Base-by-base conservation (phyloP, 2,797 vertebrate genomes). In the Spondyliosoma cantharus region DNA sequence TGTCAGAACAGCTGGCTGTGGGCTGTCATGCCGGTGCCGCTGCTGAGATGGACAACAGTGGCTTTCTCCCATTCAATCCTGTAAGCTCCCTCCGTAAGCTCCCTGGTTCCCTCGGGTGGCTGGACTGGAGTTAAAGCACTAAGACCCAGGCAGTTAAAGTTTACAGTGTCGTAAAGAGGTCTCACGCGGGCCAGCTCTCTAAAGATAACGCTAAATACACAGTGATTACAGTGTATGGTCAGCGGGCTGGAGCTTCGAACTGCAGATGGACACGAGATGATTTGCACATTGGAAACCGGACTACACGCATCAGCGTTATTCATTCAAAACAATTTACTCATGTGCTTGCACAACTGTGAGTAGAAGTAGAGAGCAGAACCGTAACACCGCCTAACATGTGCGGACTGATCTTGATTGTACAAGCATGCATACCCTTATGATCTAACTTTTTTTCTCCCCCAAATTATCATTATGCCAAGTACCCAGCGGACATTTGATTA, bases 121-220 rank as follows among this genome's bases (percentile, higher is more conserved):
- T 89, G 90, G 85, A 86, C 76, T 79, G 66, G 89, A 89, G 87
- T 89, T 90, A 86, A 92, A 89, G 85, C 91, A 90, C 84, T 90
- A 87, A 91, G 92, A 90, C 90, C 84, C 69, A 77, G 85, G 91
- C 92, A 89, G 89, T 95, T 93, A 95, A 94, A 93, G 89, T 94
- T 94, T 94, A 94, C 91, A 91, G 84, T 86, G 91, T 91, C 91
- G 81, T 94, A 93, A 94, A 94, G 88, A 87, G 86, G 87, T 92
- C 85, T 84, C 85, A 89, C 81, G 49, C 80, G 75, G 87, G 87
- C 89, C 90, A 93, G 86, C 84, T 85, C 87, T 91, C 91, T 90
- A 91, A 93, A 93, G 92, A 92, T 91, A 93, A 93, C 90, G 86
- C 87, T 94, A 92, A 94, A 92, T 87, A 91, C 91, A 87, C 88